These are phyloP conservation scores for Diarsia mendica DNA, from an alignment of 2,888 invertebrate species.

Conservation along the genomic window DNA sequence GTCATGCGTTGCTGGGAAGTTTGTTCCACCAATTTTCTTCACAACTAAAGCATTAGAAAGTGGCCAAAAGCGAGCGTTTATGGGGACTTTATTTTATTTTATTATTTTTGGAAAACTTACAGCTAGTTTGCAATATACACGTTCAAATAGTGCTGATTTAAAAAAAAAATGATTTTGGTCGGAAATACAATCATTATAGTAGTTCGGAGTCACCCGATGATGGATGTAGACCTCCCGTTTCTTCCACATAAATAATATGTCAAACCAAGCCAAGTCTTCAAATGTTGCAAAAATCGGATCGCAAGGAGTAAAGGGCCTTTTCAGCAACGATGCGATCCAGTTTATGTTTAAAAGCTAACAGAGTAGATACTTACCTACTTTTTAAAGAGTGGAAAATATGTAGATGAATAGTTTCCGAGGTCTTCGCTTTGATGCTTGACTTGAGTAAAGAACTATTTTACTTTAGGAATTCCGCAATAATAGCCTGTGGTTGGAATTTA, in stretches of 20 bases:
- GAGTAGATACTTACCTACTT: background rate
- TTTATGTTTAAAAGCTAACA: slow-evolving; percentile 40
- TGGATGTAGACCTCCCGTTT: background rate
- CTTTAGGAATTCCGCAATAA: background rate
- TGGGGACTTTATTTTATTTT: too few species aligned
- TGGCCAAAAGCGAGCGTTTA: too few species aligned
- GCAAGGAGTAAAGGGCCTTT: slow-evolving; percentile 21
- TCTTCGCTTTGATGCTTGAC: background rate
- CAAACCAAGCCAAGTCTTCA: background rate
- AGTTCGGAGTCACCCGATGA: background rate
- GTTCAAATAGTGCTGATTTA: background rate
- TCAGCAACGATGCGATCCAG: slow-evolving; percentile 42
- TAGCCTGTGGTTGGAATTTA: background rate
- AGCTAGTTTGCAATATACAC: too few species aligned
- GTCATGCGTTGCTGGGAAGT: too few species aligned
- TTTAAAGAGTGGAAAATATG: slow-evolving; percentile 1
- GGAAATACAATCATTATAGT: background rate
- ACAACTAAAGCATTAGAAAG: background rate
- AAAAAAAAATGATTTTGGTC: background rate
- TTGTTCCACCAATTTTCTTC: background rate
- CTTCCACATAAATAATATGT: background rate
- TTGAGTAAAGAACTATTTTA: background rate
- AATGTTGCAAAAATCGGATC: slow-evolving; percentile 22
- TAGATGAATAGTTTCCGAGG: background rate
- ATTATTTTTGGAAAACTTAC: too few species aligned